A percentile compares a stretch with the other conserved stretches of the same genome.
Conservation (phyloP, 2,888 invertebrate genomes). For the Pemphredon lugubris region DNA sequence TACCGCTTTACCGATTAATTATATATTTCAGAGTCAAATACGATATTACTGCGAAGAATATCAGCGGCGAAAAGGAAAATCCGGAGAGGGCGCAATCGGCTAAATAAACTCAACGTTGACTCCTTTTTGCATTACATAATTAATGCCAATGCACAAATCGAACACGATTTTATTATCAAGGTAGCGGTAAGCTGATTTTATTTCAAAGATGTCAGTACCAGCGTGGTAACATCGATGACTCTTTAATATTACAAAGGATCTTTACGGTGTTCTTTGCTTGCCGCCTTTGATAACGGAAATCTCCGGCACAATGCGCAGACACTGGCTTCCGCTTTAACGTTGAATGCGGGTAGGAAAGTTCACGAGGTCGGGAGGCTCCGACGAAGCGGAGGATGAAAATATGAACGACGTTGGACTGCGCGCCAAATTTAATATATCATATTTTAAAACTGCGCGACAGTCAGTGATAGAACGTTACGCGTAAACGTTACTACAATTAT, state of each 20-base stretch:
- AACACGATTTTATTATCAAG: too few relatives aligned
- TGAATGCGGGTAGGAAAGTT: conserved; percentile 50
- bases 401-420: conserved; percentile 31
- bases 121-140: too few relatives aligned
- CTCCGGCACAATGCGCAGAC: conserved; percentile 21
- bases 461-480: conserved; percentile 31
- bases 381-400: conserved; percentile 41
- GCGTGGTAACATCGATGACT: too few relatives aligned
- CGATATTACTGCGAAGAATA: too few relatives aligned
- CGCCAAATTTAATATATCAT: conserved; percentile 45
- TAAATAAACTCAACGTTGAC: too few relatives aligned
- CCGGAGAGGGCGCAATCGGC: too few relatives aligned
- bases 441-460: conserved; percentile 40
- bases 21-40: too few relatives aligned
- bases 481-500: conserved; percentile 34
- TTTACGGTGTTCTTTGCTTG: background rate
- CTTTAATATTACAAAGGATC: conserved; percentile 7
- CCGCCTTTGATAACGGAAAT: conserved; percentile 31
- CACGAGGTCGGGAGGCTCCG: conserved; percentile 46
- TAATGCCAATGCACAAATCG: too few relatives aligned
- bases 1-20: too few relatives aligned
- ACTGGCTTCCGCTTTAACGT: conserved; percentile 40
- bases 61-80: too few relatives aligned
- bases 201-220: too few relatives aligned
- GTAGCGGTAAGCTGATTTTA: too few relatives aligned